Conservation (phyloP, 2,797 vertebrate genomes). For the Merluccius polli region DNA sequence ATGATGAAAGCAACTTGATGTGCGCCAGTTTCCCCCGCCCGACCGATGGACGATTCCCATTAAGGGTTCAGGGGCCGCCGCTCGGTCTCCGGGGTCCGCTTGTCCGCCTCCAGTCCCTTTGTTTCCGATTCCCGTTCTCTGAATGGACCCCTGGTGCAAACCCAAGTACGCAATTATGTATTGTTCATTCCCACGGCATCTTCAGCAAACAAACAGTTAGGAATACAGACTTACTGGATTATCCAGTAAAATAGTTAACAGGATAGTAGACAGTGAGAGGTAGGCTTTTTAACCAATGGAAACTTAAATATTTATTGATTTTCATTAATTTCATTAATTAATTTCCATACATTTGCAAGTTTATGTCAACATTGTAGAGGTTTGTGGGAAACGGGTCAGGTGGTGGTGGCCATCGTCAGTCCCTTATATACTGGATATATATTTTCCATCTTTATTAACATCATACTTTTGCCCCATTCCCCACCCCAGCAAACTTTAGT, state of each 20-base stretch:
- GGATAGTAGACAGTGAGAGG: conserved; percentile 31
- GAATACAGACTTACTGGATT: conserved; percentile 16
- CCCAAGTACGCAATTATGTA: conserved; percentile 26
- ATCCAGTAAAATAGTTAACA: conserved; percentile 11
- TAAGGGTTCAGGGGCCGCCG: conserved; percentile 29
- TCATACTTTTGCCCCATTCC: conserved; percentile 9
- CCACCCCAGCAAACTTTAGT: conserved; percentile 32
- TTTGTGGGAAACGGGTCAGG: conserved; percentile 55
- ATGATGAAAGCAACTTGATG: conserved; percentile 34
- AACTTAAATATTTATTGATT: conserved; percentile 77
- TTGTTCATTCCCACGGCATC: conserved; percentile 45
- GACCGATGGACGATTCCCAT: conserved; percentile 40
- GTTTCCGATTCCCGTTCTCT: conserved; percentile 3
- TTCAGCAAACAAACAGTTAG: conserved; percentile 40
- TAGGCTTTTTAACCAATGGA: conserved; percentile 57
- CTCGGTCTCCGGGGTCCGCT: conserved; percentile 47
- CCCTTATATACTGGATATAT: not conserved
- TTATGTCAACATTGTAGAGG: conserved; percentile 68
- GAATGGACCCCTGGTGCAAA: conserved; percentile 43
- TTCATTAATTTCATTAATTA: conserved; percentile 47
- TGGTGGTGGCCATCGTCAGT: not conserved
- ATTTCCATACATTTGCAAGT: conserved; percentile 75
- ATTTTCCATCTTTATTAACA: conserved; percentile 2
- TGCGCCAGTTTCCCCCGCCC: not conserved
- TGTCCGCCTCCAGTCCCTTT: conserved; percentile 20